Conservation (phyloP, 2,797 vertebrate species). For the Craterocephalus amniculus region DNA sequence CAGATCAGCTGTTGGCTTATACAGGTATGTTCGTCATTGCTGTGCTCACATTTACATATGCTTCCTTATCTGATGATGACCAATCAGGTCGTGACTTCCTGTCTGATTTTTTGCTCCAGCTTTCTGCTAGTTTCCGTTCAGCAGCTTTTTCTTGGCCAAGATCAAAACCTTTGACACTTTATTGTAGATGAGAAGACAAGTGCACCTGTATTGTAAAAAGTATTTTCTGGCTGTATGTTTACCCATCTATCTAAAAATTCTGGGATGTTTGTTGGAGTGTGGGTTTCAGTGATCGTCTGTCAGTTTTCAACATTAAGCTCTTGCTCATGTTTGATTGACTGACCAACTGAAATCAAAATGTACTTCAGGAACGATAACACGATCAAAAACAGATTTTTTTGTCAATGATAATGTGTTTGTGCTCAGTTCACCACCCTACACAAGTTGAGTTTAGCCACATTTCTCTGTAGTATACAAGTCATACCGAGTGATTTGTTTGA, state of each 20-base stretch:
- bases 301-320: constrained; percentile 36
- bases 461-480: constrained; percentile 33
- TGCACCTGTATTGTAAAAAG: not conserved
- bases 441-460: constrained; percentile 35
- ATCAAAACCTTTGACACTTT: not conserved
- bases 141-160: not conserved
- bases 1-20: constrained; percentile 4
- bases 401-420: constrained; percentile 15
- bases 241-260: not conserved
- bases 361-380: constrained; percentile 15
- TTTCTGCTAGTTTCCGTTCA: not conserved
- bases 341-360: constrained; percentile 47
- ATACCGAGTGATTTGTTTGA: constrained; percentile 26
- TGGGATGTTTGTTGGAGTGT: constrained; percentile 1
- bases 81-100: constrained; percentile 44
- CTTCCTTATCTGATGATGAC: constrained; percentile 49
- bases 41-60: constrained; percentile 52
- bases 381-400: constrained; percentile 55
- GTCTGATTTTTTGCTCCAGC: constrained; percentile 26
- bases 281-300: constrained; percentile 40
- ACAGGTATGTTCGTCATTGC: constrained; percentile 37
- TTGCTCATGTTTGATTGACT: constrained; percentile 28
- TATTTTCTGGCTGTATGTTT: not conserved
- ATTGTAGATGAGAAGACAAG: not conserved
- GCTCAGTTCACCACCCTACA: constrained; percentile 29